Evolutionary conservation across 92 coral and sea anemone species (phyloP).

Genomic region (Zoanthus sansibaricus): DNA sequence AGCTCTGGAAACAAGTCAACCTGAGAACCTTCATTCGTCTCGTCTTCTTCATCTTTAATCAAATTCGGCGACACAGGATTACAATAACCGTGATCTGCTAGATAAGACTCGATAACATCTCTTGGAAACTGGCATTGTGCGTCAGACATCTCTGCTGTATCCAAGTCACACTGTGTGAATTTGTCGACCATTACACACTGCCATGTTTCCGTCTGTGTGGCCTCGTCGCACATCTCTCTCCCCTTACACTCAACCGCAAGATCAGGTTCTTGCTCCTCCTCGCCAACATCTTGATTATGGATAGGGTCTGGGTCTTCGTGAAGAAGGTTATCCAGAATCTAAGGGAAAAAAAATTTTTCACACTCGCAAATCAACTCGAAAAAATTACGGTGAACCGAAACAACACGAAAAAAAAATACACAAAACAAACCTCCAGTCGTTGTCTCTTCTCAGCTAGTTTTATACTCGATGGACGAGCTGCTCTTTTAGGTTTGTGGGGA

Average conservation of each 20-base stretch:
- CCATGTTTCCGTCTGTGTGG: constrained; percentile 4
- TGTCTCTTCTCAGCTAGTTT: background rate
- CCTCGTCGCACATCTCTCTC: constrained; percentile 7
- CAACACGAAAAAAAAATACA: background rate
- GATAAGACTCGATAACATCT: background rate
- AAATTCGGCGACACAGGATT: background rate
- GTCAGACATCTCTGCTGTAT: background rate
- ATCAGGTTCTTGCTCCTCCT: background rate
- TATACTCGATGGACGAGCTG: background rate
- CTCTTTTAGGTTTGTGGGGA: background rate
- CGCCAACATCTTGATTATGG: background rate
- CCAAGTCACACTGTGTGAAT: constrained; percentile 7
- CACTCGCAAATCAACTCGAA: background rate
- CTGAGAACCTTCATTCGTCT: background rate
- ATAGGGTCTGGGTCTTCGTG: background rate
- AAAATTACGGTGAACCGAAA: background rate
- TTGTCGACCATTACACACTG: background rate
- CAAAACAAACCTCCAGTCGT: background rate
- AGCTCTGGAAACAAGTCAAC: background rate
- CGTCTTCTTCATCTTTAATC: background rate
- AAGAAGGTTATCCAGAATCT: background rate
- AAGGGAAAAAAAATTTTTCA: background rate
- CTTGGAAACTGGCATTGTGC: constrained; percentile 5
- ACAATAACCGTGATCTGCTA: background rate
- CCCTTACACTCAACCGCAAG: no score